Conservation (phyloP, 1,140 invertebrate genomes). For the Mizuhopecten yessoensis region DNA sequence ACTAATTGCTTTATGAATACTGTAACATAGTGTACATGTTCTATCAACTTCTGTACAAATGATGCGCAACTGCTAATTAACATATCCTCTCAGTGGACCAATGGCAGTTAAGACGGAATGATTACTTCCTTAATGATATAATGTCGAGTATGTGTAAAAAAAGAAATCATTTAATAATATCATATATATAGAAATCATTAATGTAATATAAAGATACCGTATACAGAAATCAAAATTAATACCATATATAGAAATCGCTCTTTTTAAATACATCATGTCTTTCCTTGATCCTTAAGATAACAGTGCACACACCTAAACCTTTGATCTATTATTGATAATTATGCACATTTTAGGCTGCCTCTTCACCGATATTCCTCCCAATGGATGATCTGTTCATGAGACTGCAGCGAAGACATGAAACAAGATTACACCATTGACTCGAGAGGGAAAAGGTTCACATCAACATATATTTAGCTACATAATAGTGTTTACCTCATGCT, state of each 20-base stretch:
- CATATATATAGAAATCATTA: no score
- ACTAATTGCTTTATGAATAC: slow-evolving; percentile 16
- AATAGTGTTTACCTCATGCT: slow-evolving; percentile 17
- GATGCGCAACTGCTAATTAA: background rate
- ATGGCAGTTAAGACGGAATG: background rate
- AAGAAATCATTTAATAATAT: no score
- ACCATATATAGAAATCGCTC: no score
- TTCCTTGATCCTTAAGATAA: background rate
- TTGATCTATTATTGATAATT: background rate
- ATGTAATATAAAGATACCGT: no score
- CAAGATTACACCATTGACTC: background rate
- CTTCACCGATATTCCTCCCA: no score
- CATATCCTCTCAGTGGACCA: background rate
- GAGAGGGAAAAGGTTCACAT: background rate
- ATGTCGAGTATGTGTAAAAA: background rate
- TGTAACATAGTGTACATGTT: background rate
- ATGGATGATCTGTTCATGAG: background rate
- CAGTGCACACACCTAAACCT: background rate
- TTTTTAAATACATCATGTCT: background rate
- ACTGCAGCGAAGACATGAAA: background rate
- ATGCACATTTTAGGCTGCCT: no score
- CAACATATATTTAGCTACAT: background rate
- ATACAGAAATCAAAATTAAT: no score
- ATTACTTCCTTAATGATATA: background rate
- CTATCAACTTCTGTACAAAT: background rate